These are phyloP conservation scores for Enchytraeus crypticus DNA, from an alignment of 2,888 invertebrate genomes.

Conservation along the genomic window DNA sequence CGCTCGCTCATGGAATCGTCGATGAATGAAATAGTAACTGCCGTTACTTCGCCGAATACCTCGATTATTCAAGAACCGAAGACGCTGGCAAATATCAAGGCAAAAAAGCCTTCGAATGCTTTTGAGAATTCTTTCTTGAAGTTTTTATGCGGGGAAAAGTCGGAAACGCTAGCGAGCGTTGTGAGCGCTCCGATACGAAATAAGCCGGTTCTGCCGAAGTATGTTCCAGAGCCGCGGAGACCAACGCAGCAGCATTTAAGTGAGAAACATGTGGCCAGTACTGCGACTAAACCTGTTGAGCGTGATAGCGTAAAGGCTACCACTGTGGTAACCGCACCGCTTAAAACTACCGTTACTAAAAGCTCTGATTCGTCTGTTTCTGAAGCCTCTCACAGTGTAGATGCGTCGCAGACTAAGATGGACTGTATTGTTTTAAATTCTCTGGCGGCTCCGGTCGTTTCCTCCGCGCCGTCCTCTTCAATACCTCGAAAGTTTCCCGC, in stretches of 20 bases:
- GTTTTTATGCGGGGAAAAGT: constrained; percentile 1
- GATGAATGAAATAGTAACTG: too few species aligned
- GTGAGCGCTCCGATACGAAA: constrained; percentile 4
- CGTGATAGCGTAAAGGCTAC: neutral
- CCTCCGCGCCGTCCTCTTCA: neutral
- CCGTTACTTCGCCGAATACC: neutral
- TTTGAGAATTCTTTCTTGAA: constrained; percentile 4
- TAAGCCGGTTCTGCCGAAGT: constrained; percentile 6
- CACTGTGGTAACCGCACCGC: neutral
- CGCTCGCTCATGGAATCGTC: too few species aligned
- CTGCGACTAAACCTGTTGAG: neutral
- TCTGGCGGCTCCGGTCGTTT: neutral
- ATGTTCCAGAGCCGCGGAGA: constrained; percentile 1
- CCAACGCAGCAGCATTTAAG: too few species aligned
- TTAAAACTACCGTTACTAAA: neutral
- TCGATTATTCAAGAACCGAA: too few species aligned
- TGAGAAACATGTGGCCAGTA: too few species aligned
- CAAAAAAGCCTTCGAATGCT: neutral
- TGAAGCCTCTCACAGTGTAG: neutral
- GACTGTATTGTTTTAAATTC: too few species aligned
- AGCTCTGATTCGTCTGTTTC: neutral
- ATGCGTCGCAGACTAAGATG: neutral
- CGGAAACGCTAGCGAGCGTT: constrained; percentile 5
- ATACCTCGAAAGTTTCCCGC: constrained; percentile 1
- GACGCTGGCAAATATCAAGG: too few species aligned